Evolutionary conservation across 2,113 vertebrate species (phyloP).

Genomic region (Symphodus melops): DNA sequence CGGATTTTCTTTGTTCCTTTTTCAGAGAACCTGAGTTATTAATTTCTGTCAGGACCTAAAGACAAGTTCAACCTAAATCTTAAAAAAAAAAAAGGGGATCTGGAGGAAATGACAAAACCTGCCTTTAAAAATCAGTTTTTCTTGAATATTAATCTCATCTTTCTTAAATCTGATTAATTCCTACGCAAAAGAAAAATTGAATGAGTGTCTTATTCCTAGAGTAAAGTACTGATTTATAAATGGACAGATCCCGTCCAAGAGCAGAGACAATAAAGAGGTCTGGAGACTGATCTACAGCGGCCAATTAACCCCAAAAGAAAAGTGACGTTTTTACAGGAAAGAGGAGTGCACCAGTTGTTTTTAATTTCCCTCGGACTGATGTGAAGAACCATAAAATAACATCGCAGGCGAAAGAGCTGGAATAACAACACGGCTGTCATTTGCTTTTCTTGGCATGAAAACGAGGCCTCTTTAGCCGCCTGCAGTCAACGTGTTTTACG

Average conservation of each 20-base stretch:
- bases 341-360: conserved; percentile 16
- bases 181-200: no score
- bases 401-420: conserved; percentile 18
- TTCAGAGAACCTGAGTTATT: no score
- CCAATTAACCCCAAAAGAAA: conserved; percentile 32
- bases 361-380: conserved; percentile 31
- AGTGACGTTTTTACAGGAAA: conserved; percentile 12
- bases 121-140: no score
- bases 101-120: no score
- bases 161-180: no score
- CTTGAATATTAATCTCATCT: no score
- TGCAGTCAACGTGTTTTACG: conserved; percentile 48
- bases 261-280: no score
- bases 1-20: no score
- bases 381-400: conserved; percentile 59
- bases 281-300: conserved; percentile 12
- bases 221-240: not conserved
- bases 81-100: no score
- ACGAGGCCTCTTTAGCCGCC: conserved; percentile 43
- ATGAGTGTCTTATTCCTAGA: no score
- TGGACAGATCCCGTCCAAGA: not conserved
- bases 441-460: conserved; percentile 52
- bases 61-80: no score
- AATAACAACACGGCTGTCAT: conserved; percentile 53
- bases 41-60: no score